Evolutionary conservation across 2,888 invertebrate species (phyloP), one percentile per base, ranked within the genome.

Genomic region (Isotomurus palustris): DNA sequence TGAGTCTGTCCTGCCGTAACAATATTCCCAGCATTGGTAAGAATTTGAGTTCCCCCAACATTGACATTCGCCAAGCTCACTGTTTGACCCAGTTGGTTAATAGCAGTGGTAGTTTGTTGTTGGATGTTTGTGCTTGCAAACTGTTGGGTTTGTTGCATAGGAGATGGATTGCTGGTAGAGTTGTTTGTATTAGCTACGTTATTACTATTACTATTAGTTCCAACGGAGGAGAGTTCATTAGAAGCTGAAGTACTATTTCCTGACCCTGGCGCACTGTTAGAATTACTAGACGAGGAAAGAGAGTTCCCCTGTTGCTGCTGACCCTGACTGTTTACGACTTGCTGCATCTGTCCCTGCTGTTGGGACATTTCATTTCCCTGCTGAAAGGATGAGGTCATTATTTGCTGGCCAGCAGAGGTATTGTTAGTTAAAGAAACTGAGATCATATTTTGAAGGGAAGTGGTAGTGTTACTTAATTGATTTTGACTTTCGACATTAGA

Each of bases 61-160:
- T 58, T 61, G 58, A 64, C 58, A 49, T 56, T 64, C 17, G 64
- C 53, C 53, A 65, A 60, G 52, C 58, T 65, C 25, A 65, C 65
- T 24, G 65, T 62, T 47, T 65, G 65, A 22, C 64, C 65, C 29
- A 65, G 53, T 44, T 65, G 64, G 43, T 53, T 65, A 22, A 58
- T 48, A 14, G 56, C 24, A 5, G 28, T 28, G 28, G 59, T 35
- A 32, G 35, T 58, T 41, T 58, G 58, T 22, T 58, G 53, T 27
- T 47, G n/a, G n/a, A 56, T 44, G 12, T 56, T 41, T 41, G 29
- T 52, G 24, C 44, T 35, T 22, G 56, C 44, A 27, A 44, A 61
- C 44, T 60, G 57, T 17, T 56, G 57, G 8, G 49, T 43, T n/a
- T 60, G 56, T n/a, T n/a, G n/a, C n/a, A 21, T 25, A 22, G 43